Percentiles rank a stretch among this genome's conserved stretches.
phyloP scores from a whole-genome alignment of 2,113 vertebrate genomes.

The Perca schrenkii region DNA sequence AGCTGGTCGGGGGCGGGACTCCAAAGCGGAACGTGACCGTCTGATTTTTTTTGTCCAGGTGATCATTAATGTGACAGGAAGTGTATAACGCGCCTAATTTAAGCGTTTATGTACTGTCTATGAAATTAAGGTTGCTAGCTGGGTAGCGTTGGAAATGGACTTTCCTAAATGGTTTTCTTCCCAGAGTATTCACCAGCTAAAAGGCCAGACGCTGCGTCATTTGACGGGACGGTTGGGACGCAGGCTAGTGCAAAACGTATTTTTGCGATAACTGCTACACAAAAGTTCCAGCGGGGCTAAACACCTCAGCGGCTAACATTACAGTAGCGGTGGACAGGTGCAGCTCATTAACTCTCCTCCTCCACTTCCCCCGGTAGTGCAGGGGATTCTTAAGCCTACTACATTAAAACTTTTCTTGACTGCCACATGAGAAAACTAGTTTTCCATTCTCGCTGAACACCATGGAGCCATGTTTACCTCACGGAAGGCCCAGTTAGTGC shows the following conservation, averaged over 20 bases:
- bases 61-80: background rate
- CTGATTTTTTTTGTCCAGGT: background rate
- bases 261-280: too few species aligned
- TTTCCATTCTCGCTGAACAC: background rate
- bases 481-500: conserved; percentile 11
- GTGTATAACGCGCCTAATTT: background rate
- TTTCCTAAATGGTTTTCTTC: background rate
- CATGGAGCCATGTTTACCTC: background rate
- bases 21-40: background rate
- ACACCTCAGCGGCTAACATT: background rate
- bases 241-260: background rate
- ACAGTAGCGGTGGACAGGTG: background rate
- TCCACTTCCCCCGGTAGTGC: background rate
- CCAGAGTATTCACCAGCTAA: background rate
- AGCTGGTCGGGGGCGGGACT: background rate
- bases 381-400: background rate
- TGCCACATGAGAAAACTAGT: background rate
- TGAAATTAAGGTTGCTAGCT: too few species aligned
- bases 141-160: background rate
- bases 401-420: background rate
- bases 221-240: background rate
- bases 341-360: background rate
- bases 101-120: too few species aligned
- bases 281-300: background rate
- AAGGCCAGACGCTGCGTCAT: background rate